Percentiles rank a stretch among this genome's conserved stretches.
These are phyloP conservation scores for Mythimna ferrago DNA, from an alignment of 2,888 invertebrate species.

Conservation along the genomic window DNA sequence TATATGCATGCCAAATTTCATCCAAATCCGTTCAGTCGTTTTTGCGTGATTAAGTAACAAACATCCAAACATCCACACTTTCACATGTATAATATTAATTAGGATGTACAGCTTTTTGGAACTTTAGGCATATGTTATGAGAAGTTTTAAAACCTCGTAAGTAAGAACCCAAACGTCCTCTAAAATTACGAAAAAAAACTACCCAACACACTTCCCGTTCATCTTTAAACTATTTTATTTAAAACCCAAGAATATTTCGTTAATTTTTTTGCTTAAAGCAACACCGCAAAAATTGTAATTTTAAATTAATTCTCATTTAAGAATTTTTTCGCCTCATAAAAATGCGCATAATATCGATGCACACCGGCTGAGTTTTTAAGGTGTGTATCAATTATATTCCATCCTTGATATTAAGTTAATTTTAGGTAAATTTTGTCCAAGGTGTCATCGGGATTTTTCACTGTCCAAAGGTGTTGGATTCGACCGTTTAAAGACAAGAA, in stretches of 20 bases:
- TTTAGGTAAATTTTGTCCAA: conserved; percentile 79
- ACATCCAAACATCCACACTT: too few relatives aligned
- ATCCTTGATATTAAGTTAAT: conserved; percentile 82
- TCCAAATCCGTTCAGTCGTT: too few relatives aligned
- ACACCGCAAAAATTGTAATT: conserved; percentile 75
- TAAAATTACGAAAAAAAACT: conserved; percentile 36
- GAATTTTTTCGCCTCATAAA: conserved; percentile 78
- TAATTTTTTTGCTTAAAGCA: conserved; percentile 57
- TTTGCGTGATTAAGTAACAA: too few relatives aligned
- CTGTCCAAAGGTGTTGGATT: conserved; percentile 62
- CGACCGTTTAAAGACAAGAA: conserved; percentile 54
- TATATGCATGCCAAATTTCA: too few relatives aligned
- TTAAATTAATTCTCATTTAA: conserved; percentile 81
- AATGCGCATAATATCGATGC: conserved; percentile 77
- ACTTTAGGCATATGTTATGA: neutral
- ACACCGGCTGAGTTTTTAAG: conserved; percentile 64
- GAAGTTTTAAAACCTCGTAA: neutral
- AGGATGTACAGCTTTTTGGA: neutral
- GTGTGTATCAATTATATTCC: conserved; percentile 75
- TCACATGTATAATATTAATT: too few relatives aligned
- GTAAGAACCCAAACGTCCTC: conserved; percentile 35
- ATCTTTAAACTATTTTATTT: conserved; percentile 61
- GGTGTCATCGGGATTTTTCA: conserved; percentile 73
- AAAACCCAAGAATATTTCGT: conserved; percentile 58
- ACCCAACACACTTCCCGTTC: conserved; percentile 47